Evolutionary conservation across 2,113 vertebrate genomes (phyloP).

Genomic region (Condylura cristata): DNA sequence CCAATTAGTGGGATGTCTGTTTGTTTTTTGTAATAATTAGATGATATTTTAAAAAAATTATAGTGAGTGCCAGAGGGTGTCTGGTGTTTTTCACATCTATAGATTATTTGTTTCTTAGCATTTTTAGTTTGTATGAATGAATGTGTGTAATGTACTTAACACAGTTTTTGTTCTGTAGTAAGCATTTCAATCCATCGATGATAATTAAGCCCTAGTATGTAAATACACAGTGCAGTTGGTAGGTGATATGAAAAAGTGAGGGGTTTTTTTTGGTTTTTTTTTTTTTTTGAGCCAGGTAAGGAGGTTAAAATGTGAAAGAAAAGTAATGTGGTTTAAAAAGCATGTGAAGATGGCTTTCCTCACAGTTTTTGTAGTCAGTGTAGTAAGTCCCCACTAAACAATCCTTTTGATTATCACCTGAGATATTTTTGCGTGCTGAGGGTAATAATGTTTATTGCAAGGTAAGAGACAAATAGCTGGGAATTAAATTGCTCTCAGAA

Average conservation of each 20-base stretch:
- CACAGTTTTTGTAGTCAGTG: not conserved
- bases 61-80: not conserved
- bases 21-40: too few relatives aligned
- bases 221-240: not conserved
- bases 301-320: not conserved
- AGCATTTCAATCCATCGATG: not conserved
- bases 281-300: not conserved
- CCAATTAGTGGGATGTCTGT: too few relatives aligned
- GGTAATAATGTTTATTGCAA: slow-evolving; percentile 53
- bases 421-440: slow-evolving; percentile 33
- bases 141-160: not conserved
- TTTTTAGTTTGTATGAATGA: not conserved
- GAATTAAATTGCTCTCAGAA: slow-evolving; percentile 21
- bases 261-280: too few relatives aligned
- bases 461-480: not conserved
- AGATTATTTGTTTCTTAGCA: not conserved
- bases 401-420: slow-evolving; percentile 32
- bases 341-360: not conserved
- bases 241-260: too few relatives aligned
- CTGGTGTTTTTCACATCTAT: not conserved
- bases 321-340: not conserved
- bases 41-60: slow-evolving; percentile 51
- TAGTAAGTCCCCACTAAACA: not conserved
- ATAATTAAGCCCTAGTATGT: not conserved
- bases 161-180: not conserved